These are phyloP conservation scores for Dasyprocta punctata DNA, from an alignment of 2,113 vertebrate genomes.

Conservation along the genomic window DNA sequence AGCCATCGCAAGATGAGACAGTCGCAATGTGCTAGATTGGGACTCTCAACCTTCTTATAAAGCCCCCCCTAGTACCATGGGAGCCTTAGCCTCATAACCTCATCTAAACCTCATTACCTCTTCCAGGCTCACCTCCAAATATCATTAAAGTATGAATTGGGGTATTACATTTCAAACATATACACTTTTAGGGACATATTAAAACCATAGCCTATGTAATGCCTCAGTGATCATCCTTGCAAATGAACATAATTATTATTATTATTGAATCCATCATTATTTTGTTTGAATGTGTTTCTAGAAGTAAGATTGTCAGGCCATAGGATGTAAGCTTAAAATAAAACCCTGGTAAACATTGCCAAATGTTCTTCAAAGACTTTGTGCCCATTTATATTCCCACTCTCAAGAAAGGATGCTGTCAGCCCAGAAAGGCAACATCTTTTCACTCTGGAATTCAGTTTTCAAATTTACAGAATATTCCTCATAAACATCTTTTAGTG, in stretches of 20 bases:
- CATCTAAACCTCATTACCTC: not conserved
- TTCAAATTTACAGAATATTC: not conserved
- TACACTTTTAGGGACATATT: not conserved
- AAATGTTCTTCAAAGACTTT: not conserved
- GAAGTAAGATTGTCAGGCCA: not conserved
- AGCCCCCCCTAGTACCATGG: not conserved
- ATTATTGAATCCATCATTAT: not conserved
- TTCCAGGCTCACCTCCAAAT: not conserved
- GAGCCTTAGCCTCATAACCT: not conserved
- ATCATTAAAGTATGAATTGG: not conserved
- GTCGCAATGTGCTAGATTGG: too few relatives aligned
- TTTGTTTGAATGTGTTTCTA: conserved; percentile 11
- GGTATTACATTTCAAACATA: not conserved
- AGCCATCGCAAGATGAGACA: too few relatives aligned
- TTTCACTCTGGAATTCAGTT: not conserved
- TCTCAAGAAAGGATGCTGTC: not conserved
- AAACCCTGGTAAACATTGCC: not conserved
- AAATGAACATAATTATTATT: not conserved
- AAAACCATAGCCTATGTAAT: not conserved
- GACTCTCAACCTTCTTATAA: not conserved
- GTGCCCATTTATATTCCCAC: not conserved
- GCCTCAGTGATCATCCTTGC: not conserved
- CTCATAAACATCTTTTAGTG: not conserved
- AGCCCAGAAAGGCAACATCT: not conserved
- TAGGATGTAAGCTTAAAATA: not conserved